These are phyloP conservation scores for Sebastes jordani DNA, from an alignment of 2,797 vertebrate genomes.

Conservation along the genomic window DNA sequence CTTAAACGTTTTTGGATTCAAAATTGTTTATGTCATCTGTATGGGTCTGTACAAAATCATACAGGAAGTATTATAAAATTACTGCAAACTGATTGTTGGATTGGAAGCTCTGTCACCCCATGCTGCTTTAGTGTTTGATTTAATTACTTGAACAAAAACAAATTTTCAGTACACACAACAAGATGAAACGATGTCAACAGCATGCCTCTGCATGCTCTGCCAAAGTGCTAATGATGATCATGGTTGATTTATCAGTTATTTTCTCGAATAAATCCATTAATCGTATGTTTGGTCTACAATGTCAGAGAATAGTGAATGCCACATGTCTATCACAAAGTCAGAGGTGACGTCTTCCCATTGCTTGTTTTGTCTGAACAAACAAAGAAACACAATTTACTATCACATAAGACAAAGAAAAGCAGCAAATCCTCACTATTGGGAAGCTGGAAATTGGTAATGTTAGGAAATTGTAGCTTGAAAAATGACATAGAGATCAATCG, in stretches of 20 bases:
- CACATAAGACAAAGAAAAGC: neutral
- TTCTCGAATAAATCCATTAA: neutral
- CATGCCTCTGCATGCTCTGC: neutral
- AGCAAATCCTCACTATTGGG: neutral
- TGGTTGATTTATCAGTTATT: neutral
- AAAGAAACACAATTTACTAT: neutral
- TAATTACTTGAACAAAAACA: neutral
- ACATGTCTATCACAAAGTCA: neutral
- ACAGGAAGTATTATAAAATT: neutral
- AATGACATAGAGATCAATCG: neutral
- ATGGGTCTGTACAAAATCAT: neutral
- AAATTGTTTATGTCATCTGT: neutral
- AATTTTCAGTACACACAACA: neutral
- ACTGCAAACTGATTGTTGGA: neutral
- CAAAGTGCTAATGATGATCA: neutral
- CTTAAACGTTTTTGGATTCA: neutral
- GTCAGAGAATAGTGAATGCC: neutral
- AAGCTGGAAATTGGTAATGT: neutral
- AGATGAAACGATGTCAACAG: neutral
- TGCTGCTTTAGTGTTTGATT: neutral
- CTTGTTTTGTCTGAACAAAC: neutral
- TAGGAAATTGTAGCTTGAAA: too few relatives aligned
- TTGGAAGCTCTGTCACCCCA: neutral
- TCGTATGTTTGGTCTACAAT: neutral
- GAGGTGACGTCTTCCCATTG: neutral